A percentile compares a stretch with the other conserved stretches of the same genome.
phyloP scores from a whole-genome alignment of 2,797 vertebrate species.

The Hozukius guyotensis region DNA sequence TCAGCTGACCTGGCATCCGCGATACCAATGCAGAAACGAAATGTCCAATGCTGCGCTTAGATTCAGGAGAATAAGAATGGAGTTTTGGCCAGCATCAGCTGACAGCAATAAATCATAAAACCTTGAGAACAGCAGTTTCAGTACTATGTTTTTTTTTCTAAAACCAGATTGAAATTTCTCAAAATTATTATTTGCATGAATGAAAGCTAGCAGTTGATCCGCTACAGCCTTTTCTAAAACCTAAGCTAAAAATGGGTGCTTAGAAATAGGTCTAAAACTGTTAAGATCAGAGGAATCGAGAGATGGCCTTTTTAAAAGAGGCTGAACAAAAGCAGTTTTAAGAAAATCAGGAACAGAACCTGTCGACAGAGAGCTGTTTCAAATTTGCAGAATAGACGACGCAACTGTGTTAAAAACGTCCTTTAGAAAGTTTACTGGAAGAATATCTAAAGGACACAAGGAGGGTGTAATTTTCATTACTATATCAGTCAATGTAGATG shows the following conservation, averaged over 20 bases:
- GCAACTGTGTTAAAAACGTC: background rate
- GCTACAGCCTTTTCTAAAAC: too few relatives aligned
- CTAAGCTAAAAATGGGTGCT: background rate
- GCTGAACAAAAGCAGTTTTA: too few relatives aligned
- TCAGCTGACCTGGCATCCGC: background rate
- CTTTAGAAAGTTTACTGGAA: background rate
- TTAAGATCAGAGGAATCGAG: background rate
- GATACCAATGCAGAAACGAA: background rate
- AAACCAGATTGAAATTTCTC: background rate
- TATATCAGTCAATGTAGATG: too few relatives aligned
- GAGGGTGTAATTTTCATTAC: background rate
- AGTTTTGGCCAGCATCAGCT: background rate
- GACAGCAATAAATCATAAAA: background rate
- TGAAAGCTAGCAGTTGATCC: background rate
- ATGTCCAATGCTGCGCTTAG: too few relatives aligned
- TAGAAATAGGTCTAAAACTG: background rate
- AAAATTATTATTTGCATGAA: background rate
- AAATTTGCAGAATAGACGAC: too few relatives aligned
- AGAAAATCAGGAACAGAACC: too few relatives aligned
- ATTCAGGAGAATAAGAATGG: too few relatives aligned
- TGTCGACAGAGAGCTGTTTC: too few relatives aligned
- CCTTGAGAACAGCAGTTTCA: background rate
- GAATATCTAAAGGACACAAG: background rate
- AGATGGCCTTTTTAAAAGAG: background rate
- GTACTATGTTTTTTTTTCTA: background rate